phyloP scores from a whole-genome alignment of 1,140 invertebrate species.

The Eufriesea mexicana region DNA sequence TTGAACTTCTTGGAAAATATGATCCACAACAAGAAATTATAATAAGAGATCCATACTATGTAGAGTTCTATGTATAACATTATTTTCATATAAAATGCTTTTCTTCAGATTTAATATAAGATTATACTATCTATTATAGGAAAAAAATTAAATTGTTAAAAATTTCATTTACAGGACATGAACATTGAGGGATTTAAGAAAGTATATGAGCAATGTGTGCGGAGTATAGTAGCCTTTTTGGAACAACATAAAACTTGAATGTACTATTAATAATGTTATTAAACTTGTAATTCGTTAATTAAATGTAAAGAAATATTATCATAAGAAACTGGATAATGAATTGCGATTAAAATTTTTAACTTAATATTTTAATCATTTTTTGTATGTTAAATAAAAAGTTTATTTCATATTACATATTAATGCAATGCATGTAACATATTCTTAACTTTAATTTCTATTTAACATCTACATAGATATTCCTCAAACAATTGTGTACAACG shows the following conservation, averaged over 20 bases:
- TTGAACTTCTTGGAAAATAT: slow-evolving; percentile 90
- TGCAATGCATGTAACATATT: not conserved
- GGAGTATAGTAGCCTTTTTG: slow-evolving; percentile 86
- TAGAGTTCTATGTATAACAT: slow-evolving; percentile 75
- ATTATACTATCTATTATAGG: not conserved
- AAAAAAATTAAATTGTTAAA: slow-evolving; percentile 32
- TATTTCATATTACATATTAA: not conserved
- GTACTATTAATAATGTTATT: slow-evolving; percentile 7
- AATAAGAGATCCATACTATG: slow-evolving; percentile 95
- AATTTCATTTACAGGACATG: slow-evolving; percentile 80
- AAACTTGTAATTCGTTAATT: not conserved
- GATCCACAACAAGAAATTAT: slow-evolving; percentile 90
- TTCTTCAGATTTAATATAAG: not conserved
- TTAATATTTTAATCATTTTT: not conserved
- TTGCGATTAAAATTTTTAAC: no score
- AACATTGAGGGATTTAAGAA: slow-evolving; percentile 86
- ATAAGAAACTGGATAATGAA: not conserved
- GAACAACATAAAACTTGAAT: slow-evolving; percentile 52
- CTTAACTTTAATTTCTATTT: not conserved
- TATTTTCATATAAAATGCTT: slow-evolving; percentile 2
- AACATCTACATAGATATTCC: not conserved
- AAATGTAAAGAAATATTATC: not conserved
- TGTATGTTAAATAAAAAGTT: no score
- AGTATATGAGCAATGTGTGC: slow-evolving; percentile 87
- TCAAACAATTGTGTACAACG: not conserved